Evolutionary conservation across 1,140 invertebrate species (phyloP).

Genomic region (Rhyzopertha dominica): DNA sequence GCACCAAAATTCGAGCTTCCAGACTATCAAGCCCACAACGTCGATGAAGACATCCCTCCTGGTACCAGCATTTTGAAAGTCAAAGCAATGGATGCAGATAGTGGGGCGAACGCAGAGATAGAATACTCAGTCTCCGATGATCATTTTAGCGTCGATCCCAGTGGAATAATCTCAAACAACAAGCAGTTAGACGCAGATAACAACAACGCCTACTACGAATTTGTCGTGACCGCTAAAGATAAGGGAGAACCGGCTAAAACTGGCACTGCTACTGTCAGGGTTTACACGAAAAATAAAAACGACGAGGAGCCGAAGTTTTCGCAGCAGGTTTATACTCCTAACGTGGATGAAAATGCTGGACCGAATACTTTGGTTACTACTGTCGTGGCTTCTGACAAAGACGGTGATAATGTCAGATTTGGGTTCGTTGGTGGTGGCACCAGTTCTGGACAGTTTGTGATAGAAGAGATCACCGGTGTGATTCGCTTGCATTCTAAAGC

Average conservation of each 20-base stretch:
- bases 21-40: conserved; percentile 92
- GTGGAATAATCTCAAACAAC: conserved; percentile 87
- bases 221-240: conserved; percentile 86
- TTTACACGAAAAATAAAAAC: conserved; percentile 95
- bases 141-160: conserved; percentile 88
- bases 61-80: conserved; percentile 88
- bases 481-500: conserved; percentile 81
- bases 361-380: conserved; percentile 91
- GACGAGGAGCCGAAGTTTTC: conserved; percentile 95
- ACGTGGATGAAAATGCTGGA: conserved; percentile 92
- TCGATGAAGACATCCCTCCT: conserved; percentile 87
- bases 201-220: conserved; percentile 94
- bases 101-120: conserved; percentile 88
- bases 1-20: conserved; percentile 91
- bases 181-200: conserved; percentile 92
- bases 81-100: conserved; percentile 88
- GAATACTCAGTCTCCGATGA: conserved; percentile 86
- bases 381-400: conserved; percentile 91
- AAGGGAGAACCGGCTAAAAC: conserved; percentile 89
- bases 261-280: conserved; percentile 84
- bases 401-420: conserved; percentile 90
- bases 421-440: conserved; percentile 89
- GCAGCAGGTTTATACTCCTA: conserved; percentile 93
- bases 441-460: conserved; percentile 86
- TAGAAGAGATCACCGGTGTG: conserved; percentile 92